Evolutionary conservation across 2,797 vertebrate genomes (phyloP).

Genomic region (Centroberyx gerrardi): DNA sequence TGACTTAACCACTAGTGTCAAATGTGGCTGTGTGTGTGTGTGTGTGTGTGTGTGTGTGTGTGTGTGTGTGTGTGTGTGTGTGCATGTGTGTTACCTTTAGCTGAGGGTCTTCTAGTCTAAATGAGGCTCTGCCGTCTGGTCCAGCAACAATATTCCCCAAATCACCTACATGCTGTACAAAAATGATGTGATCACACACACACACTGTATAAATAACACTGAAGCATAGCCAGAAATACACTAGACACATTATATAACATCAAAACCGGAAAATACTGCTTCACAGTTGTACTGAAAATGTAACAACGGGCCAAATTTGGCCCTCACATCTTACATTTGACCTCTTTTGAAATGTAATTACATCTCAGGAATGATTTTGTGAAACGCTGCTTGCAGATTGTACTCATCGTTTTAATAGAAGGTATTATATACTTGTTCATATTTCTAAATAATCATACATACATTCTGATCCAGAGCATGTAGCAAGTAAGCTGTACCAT

Average conservation of each 20-base stretch:
- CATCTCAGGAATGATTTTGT: slow-evolving; percentile 6
- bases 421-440: slow-evolving; percentile 9
- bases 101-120: slow-evolving; percentile 88
- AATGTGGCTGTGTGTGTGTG: slow-evolving; percentile 2
- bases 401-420: neutral
- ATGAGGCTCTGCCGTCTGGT: slow-evolving; percentile 86
- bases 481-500: neutral
- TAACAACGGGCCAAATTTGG: slow-evolving; percentile 2
- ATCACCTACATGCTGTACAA: slow-evolving; percentile 90
- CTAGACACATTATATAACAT: neutral
- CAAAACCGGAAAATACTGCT: no score
- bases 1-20: neutral
- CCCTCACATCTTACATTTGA: slow-evolving; percentile 1
- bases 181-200: neutral
- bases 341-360: slow-evolving; percentile 18
- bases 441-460: neutral
- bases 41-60: slow-evolving; percentile 12
- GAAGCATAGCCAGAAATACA: neutral
- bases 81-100: slow-evolving; percentile 87
- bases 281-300: no score
- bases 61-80: slow-evolving; percentile 10
- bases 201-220: neutral
- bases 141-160: slow-evolving; percentile 90
- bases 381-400: neutral
- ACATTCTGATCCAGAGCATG: neutral